Evolutionary conservation across 2,113 vertebrate species (phyloP).

Genomic region (Sitta europaea): DNA sequence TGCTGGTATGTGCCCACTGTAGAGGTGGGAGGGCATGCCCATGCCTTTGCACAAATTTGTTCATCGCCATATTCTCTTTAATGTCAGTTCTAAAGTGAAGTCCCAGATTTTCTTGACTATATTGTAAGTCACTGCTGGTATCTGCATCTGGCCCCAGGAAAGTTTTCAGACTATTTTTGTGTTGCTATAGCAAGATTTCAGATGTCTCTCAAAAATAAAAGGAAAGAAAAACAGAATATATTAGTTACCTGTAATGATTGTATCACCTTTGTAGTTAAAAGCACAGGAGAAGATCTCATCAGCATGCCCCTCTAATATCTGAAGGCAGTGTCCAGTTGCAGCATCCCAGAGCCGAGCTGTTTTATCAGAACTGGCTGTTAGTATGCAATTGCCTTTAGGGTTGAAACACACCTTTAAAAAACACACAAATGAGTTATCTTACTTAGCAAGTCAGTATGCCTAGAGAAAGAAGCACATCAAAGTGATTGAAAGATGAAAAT

Average conservation of each 20-base stretch:
- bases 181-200: neutral
- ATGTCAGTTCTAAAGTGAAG: neutral
- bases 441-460: neutral
- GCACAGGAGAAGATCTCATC: constrained; percentile 94
- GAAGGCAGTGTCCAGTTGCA: constrained; percentile 83
- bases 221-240: neutral
- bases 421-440: neutral
- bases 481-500: neutral
- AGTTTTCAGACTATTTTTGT: neutral
- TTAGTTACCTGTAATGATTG: constrained; percentile 84
- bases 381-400: constrained; percentile 84
- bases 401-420: constrained; percentile 88
- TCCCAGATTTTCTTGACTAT: neutral
- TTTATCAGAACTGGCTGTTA: constrained; percentile 91
- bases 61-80: neutral
- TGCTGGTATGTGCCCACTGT: neutral
- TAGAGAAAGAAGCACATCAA: neutral
- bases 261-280: constrained; percentile 92
- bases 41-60: neutral
- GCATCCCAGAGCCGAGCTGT: constrained; percentile 93
- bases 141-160: neutral
- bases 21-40: neutral
- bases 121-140: neutral
- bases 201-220: neutral
- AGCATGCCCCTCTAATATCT: constrained; percentile 86